Evolutionary conservation across 2,113 vertebrate species (phyloP), one percentile per base, ranked within the genome.

Genomic region (Mirounga angustirostris): DNA sequence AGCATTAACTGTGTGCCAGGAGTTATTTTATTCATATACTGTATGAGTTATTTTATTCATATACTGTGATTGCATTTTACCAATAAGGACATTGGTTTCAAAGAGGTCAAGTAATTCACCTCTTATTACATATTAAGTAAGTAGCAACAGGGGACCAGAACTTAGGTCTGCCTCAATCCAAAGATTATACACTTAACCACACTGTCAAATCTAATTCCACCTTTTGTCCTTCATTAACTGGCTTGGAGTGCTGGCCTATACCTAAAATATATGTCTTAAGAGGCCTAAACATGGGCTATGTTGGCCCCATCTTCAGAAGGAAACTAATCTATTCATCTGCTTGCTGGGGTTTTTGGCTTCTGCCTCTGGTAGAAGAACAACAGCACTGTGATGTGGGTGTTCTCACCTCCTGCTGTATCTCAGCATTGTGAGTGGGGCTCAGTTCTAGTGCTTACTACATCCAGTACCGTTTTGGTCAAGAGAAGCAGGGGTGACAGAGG

Each of bases 11-110:
- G 4, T n/a, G 0, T 36, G 12, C 73, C 14, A 28, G 43, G 14
- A 90, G n/a, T 79, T 78, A 81, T 80, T 87, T 92, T 91, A 82
- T 50, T 50, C 74, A 16, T 30, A 50, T 36, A 91, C n/a, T 43
- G 28, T 11, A 46, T 46, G 46, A 46, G 46, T 43, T 43, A 43
- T 43, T 43, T 92, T 91, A 81, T 50, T 50, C 73, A 16, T 28
- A 50, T 36, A 91, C n/a, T 43, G 28, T 11, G 59, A 36, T 10
- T 76, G 6, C 12, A 58, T 89, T 67, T 83, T 58, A 56, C 43
- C 21, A 16, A 15, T 76, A 83, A 83, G 36, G 36, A 40, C 24
- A n/a, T 16, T 58, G 11, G 33, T 69, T 76, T 19, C 78, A 76
- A 89, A 78, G 40, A 76, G 52, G 59, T 67, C 52, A 78, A 67